These are phyloP conservation scores for Drosophila aldrichi DNA, from an alignment of 2,888 invertebrate species.

Conservation along the genomic window DNA sequence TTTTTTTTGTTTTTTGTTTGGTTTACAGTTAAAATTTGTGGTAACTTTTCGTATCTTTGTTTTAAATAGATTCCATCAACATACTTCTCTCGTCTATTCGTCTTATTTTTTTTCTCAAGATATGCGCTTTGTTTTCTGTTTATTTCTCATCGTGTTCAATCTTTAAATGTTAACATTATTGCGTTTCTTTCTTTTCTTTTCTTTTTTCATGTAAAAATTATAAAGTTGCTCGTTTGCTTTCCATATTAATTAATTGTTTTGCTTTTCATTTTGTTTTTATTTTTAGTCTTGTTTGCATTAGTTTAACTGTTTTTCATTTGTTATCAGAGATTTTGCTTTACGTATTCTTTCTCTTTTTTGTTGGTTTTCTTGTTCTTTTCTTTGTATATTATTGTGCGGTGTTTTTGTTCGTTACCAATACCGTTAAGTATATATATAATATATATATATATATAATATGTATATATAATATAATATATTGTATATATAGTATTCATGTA, in stretches of 20 bases:
- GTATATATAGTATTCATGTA: slow-evolving; percentile 77
- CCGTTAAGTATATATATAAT: slow-evolving; percentile 60
- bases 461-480: slow-evolving; percentile 70
- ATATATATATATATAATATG: slow-evolving; percentile 64
- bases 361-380: slow-evolving; percentile 25
- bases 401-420: slow-evolving; percentile 80
- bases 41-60: slow-evolving; percentile 57
- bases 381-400: slow-evolving; percentile 84
- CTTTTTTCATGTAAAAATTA: slow-evolving; percentile 69
- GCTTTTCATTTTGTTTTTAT: neutral
- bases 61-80: slow-evolving; percentile 32
- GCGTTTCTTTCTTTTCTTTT: slow-evolving; percentile 44
- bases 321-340: slow-evolving; percentile 56
- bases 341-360: slow-evolving; percentile 50
- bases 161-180: slow-evolving; percentile 81
- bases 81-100: slow-evolving; percentile 22
- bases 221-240: slow-evolving; percentile 61
- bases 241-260: slow-evolving; percentile 3
- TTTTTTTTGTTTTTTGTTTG: slow-evolving; percentile 21
- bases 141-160: slow-evolving; percentile 25
- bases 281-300: slow-evolving; percentile 69
- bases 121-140: slow-evolving; percentile 79
- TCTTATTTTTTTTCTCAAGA: slow-evolving; percentile 59
- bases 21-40: slow-evolving; percentile 64
- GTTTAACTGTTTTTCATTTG: slow-evolving; percentile 48